Evolutionary conservation across 1,140 invertebrate genomes (phyloP).

Genomic region (Pogonomyrmex barbatus): DNA sequence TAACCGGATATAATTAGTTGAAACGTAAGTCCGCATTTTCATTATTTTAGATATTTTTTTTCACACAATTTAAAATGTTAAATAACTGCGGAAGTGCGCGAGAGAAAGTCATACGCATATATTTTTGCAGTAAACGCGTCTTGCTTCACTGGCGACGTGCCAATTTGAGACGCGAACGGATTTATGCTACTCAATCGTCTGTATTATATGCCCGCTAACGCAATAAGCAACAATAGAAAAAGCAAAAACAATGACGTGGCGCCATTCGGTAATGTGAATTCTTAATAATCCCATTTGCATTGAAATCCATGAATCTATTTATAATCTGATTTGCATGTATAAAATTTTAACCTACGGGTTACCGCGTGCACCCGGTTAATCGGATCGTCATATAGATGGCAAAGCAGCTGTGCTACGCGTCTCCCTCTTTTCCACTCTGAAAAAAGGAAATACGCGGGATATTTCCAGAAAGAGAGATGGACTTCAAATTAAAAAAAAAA

Average conservation of each 20-base stretch:
- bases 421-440: background rate
- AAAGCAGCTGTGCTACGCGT: background rate
- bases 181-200: background rate
- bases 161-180: slow-evolving; percentile 35
- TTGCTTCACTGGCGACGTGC: slow-evolving; percentile 30
- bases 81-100: background rate
- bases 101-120: slow-evolving; percentile 17
- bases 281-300: slow-evolving; percentile 41
- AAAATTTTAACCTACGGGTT: slow-evolving; percentile 20
- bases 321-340: slow-evolving; percentile 55
- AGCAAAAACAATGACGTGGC: slow-evolving; percentile 26
- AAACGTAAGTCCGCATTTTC: background rate
- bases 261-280: background rate
- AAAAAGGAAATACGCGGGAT: background rate
- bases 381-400: background rate
- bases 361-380: background rate
- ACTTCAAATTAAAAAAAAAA: slow-evolving; percentile 1
- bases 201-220: background rate
- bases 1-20: slow-evolving; percentile 6
- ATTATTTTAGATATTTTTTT: slow-evolving; percentile 34
- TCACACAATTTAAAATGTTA: slow-evolving; percentile 12
- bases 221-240: slow-evolving; percentile 19
- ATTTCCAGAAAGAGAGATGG: background rate
- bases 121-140: slow-evolving; percentile 38
- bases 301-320: slow-evolving; percentile 49